Percentiles rank a stretch among this genome's conserved stretches.
Conservation (phyloP, 2,113 vertebrate genomes). For the Ailuropoda melanoleuca region DNA sequence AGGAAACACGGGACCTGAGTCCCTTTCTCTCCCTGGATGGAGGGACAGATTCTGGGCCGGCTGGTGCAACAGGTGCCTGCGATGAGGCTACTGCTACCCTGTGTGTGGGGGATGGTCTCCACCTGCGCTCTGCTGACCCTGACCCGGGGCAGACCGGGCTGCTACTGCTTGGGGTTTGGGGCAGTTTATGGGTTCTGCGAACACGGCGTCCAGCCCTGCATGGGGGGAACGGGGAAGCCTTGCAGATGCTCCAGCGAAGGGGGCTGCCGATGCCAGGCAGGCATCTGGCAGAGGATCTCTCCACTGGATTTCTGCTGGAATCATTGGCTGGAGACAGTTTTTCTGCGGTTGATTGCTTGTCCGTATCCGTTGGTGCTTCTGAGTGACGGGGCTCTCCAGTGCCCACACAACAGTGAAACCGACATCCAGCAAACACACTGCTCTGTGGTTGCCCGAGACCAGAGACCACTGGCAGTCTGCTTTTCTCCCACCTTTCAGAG, state of each 20-base stretch:
- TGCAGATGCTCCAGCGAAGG: rapidly evolving
- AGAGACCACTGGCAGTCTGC: rapidly evolving
- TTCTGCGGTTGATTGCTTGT: background rate
- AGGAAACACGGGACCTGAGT: too few species aligned
- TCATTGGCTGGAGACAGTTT: background rate
- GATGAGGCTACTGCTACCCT: rapidly evolving
- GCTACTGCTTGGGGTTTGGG: rapidly evolving
- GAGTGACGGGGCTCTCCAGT: rapidly evolving
- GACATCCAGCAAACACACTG: rapidly evolving
- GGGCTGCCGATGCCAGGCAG: background rate
- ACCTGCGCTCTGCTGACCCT: rapidly evolving
- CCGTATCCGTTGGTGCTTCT: rapidly evolving
- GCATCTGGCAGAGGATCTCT: too few species aligned
- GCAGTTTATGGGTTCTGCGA: rapidly evolving
- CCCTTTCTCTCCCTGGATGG: background rate
- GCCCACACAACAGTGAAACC: rapidly evolving
- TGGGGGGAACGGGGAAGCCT: rapidly evolving
- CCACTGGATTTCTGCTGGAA: background rate
- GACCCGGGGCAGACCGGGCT: too few species aligned
- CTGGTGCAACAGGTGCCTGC: rapidly evolving
- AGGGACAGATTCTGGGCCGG: background rate
- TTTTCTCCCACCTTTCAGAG: too few species aligned
- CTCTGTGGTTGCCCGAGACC: rapidly evolving
- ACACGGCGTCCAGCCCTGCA: rapidly evolving
- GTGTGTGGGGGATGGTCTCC: rapidly evolving